Evolutionary conservation across 2,797 vertebrate species (phyloP).

Genomic region (Miichthys miiuy): DNA sequence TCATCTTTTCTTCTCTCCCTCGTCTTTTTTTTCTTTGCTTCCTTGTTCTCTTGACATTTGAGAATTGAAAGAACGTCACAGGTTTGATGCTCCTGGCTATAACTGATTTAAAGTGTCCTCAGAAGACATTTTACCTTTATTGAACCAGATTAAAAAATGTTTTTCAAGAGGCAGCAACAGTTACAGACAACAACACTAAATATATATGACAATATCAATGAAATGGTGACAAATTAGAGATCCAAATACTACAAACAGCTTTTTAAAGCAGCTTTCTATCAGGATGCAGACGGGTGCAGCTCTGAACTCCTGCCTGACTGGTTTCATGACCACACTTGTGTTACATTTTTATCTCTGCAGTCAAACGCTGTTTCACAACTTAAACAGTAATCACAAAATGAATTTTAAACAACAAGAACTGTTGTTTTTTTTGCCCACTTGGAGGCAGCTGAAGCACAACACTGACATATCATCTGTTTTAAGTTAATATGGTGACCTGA

Average conservation of each 20-base stretch:
- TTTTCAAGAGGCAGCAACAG: not conserved
- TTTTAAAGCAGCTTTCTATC: not conserved
- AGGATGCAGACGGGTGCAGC: not conserved
- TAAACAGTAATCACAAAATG: not conserved
- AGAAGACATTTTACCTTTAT: not conserved
- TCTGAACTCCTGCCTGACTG: constrained; percentile 14
- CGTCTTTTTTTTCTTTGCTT: not conserved
- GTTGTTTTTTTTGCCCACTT: not conserved
- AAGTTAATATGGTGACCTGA: not conserved
- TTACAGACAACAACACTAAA: not conserved
- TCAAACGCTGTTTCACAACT: not conserved
- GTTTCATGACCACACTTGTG: not conserved
- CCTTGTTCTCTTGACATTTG: not conserved
- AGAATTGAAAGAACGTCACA: not conserved
- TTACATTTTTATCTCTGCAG: not conserved
- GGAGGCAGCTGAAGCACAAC: not conserved
- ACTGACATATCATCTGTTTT: not conserved
- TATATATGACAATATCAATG: not conserved
- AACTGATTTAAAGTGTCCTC: not conserved
- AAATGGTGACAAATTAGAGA: not conserved
- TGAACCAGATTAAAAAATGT: not conserved
- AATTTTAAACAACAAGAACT: not conserved
- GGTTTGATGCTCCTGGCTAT: not conserved
- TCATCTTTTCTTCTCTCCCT: not conserved
- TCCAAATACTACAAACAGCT: not conserved